These are phyloP conservation scores for Paedocypris sp. DNA, from an alignment of 2,113 vertebrate species.

Conservation along the genomic window DNA sequence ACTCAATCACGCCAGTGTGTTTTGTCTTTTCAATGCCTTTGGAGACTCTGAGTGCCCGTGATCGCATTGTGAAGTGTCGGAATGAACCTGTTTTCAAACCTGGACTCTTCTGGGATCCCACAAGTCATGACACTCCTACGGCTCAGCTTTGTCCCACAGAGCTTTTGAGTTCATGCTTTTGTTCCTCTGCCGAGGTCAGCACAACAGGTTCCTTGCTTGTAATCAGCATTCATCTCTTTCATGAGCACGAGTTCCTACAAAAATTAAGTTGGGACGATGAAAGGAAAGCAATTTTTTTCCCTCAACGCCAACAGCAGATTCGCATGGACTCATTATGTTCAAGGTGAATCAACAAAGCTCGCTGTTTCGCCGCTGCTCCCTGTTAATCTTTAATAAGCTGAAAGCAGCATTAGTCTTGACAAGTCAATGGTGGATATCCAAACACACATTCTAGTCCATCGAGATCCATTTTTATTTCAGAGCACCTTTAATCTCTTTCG, in stretches of 20 bases:
- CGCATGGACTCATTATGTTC: constrained; percentile 23
- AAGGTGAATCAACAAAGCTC: constrained; percentile 26
- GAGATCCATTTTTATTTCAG: constrained; percentile 1
- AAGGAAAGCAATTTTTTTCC: not conserved
- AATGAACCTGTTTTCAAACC: not conserved
- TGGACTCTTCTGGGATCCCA: not conserved
- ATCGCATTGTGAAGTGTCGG: not conserved
- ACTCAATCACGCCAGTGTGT: not conserved
- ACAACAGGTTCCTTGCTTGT: not conserved
- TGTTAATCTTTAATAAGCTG: constrained; percentile 16
- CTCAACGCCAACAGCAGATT: not conserved
- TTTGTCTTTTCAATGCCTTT: not conserved
- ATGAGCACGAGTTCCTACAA: not conserved
- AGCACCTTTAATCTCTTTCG: not conserved
- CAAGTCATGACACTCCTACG: not conserved
- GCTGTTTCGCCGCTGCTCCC: not conserved
- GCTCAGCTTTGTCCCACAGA: not conserved
- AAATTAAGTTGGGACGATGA: not conserved
- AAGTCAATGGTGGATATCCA: not conserved
- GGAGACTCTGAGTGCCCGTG: not conserved
- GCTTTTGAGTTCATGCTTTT: not conserved
- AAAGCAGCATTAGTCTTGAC: not conserved
- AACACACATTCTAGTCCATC: not conserved
- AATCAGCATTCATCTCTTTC: not conserved
- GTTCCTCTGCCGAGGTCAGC: not conserved